Percentiles rank a stretch among this genome's conserved stretches.
Evolutionary conservation across 1,140 invertebrate species (phyloP).

Genomic region (Drosophila pallidifrons): DNA sequence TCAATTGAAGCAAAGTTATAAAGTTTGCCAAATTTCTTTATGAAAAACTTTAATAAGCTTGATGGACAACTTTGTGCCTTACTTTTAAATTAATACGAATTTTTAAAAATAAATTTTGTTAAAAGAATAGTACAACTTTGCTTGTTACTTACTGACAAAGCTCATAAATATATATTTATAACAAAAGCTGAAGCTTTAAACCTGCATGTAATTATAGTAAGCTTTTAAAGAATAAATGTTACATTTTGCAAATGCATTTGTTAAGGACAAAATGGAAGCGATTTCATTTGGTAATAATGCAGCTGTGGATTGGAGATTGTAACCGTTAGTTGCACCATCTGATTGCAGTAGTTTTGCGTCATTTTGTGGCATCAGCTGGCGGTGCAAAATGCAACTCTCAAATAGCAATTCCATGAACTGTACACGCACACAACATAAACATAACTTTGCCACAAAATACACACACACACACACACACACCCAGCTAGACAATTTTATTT

Average conservation of each 20-base stretch:
- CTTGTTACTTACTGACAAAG: no score
- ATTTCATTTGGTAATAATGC: constrained; percentile 20
- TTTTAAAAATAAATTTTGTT: no score
- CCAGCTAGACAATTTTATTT: constrained; percentile 26
- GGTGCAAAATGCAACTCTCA: constrained; percentile 53
- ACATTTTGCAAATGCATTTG: not conserved
- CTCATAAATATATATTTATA: no score
- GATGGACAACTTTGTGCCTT: no score
- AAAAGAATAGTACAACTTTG: no score
- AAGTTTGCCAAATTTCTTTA: no score
- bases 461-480: constrained; percentile 4
- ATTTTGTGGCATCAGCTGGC: constrained; percentile 45
- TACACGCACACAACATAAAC: constrained; percentile 67
- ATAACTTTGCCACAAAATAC: constrained; percentile 44
- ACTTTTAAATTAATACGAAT: no score
- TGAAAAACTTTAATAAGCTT: no score
- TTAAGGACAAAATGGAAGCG: constrained; percentile 6
- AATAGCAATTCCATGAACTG: constrained; percentile 72
- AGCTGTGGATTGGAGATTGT: constrained; percentile 6
- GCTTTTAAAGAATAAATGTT: no score
- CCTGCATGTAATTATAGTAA: no score
- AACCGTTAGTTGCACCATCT: constrained; percentile 16
- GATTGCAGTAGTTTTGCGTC: constrained; percentile 14
- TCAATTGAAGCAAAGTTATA: no score
- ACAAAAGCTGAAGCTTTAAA: no score